Evolutionary conservation across 2,113 vertebrate species (phyloP), one percentile per base, ranked within the genome.

Genomic region (Henicopernis longicauda): DNA sequence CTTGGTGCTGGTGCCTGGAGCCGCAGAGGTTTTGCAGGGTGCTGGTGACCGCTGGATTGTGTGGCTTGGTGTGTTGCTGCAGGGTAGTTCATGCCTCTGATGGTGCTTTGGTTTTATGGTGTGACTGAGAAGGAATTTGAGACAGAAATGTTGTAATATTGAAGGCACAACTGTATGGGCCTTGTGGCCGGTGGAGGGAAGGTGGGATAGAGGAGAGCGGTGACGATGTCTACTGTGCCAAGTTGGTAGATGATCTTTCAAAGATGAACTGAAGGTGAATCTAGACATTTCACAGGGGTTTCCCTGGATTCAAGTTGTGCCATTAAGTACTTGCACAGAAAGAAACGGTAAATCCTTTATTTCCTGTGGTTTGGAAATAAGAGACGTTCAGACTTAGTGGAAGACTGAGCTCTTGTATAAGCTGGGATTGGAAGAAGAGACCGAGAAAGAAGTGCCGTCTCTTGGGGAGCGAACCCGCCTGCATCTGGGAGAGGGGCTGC

Each of bases 401-500:
- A 26, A 65, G 22, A 22, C 36, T 7, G 40, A 71, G 40, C 27
- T 44, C 34, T 26, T 62, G 47, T 18, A 4, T 22, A 77, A 70
- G 16, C 13, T 22, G 52, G n/a, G 67, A 8, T 55, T 1, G 5
- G 61, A 54, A 13, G 26, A 66, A 7, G 38, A 23, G 6, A 3
- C 42, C 9, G 4, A 44, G 23, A 34, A 59, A 34, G 22, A 16
- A 25, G 11, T 14, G 71, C 52, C 0, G 9, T 32, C 32, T 44
- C 44, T 16, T 63, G 42, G 42, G n/a, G 55, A 12, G 7, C 0
- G 4, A 45, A 16, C 27, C 18, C 3, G 2, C 2, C 8, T 55
- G 54, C 14, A 40, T 8, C 34, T 38, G 66, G 40, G 31, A 49
- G 74, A 54, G 15, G 63, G 27, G 34, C 38, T 32, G 13, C 23